A percentile compares a stretch with the other conserved stretches of the same genome.
Evolutionary conservation across 2,888 invertebrate genomes (phyloP).

Genomic region (Cheilosia scutellata): DNA sequence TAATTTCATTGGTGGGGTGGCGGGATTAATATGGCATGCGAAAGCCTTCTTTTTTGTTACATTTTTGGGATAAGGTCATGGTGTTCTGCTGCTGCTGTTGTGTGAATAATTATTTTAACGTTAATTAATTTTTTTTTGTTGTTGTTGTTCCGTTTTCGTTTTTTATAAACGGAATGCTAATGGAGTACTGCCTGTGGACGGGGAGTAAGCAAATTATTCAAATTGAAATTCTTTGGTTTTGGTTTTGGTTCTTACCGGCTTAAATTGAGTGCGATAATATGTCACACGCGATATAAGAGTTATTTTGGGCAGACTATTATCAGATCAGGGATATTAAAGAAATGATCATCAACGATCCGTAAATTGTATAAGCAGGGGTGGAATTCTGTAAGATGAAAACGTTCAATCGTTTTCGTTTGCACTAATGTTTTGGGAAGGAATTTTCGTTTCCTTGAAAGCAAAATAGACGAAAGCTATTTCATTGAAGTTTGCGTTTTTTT

Average conservation of each 20-base stretch:
- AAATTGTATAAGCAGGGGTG: no score
- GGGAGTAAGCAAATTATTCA: slow-evolving; percentile 58
- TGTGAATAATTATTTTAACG: slow-evolving; percentile 74
- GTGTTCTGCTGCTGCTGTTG: slow-evolving; percentile 64
- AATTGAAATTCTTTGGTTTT: slow-evolving; percentile 54
- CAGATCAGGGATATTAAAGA: not conserved
- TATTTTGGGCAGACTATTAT: slow-evolving; percentile 10
- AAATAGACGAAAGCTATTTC: no score
- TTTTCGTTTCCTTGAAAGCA: no score
- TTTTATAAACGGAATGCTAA: slow-evolving; percentile 55
- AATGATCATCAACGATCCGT: no score
- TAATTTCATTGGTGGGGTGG: slow-evolving; percentile 49
- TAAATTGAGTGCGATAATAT: slow-evolving; percentile 66
- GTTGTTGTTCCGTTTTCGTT: not conserved
- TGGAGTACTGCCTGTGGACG: slow-evolving; percentile 42
- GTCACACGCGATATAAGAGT: slow-evolving; percentile 27
- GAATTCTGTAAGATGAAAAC: no score
- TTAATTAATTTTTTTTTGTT: slow-evolving; percentile 63
- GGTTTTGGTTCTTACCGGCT: not conserved
- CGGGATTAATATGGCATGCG: slow-evolving; percentile 24
- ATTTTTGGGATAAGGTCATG: slow-evolving; percentile 69
- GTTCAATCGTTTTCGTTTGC: no score
- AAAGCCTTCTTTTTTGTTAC: slow-evolving; percentile 33
- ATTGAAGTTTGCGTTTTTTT: no score
- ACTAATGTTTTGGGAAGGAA: no score